A percentile compares a stretch with the other conserved stretches of the same genome.
phyloP scores from a whole-genome alignment of 2,797 vertebrate genomes.

The Pempheris klunzingeri region DNA sequence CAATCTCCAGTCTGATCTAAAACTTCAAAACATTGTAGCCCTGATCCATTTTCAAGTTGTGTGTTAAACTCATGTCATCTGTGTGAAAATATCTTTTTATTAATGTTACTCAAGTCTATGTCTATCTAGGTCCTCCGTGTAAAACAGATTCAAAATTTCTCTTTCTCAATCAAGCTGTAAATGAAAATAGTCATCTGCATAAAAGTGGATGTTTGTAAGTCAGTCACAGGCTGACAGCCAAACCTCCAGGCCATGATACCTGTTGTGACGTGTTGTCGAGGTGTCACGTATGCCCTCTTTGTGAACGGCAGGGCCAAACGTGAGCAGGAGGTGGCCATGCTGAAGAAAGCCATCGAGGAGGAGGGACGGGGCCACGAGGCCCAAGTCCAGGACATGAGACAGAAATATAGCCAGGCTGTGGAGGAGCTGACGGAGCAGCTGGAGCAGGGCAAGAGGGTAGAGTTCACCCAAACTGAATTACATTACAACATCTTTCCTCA shows the following conservation, averaged over 20 bases:
- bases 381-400: slow-evolving; percentile 95
- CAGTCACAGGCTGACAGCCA: not conserved
- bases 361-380: slow-evolving; percentile 92
- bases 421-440: slow-evolving; percentile 95
- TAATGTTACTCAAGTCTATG: no score
- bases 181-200: slow-evolving; percentile 54
- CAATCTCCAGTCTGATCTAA: no score
- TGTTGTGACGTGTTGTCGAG: not conserved
- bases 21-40: no score
- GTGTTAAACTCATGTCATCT: no score
- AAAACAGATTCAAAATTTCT: no score
- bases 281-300: not conserved
- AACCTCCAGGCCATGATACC: not conserved
- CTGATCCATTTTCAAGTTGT: no score
- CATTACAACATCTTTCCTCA: no score
- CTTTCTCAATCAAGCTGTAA: no score
- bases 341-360: slow-evolving; percentile 94
- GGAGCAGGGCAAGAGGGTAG: slow-evolving; percentile 94
- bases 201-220: accelerated
- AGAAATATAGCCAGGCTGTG: slow-evolving; percentile 92
- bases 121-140: no score
- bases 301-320: slow-evolving; percentile 88
- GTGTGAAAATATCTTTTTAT: no score
- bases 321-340: slow-evolving; percentile 93
- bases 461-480: no score